These are phyloP conservation scores for Myocastor coypus DNA, from an alignment of 2,113 vertebrate genomes.

Conservation along the genomic window DNA sequence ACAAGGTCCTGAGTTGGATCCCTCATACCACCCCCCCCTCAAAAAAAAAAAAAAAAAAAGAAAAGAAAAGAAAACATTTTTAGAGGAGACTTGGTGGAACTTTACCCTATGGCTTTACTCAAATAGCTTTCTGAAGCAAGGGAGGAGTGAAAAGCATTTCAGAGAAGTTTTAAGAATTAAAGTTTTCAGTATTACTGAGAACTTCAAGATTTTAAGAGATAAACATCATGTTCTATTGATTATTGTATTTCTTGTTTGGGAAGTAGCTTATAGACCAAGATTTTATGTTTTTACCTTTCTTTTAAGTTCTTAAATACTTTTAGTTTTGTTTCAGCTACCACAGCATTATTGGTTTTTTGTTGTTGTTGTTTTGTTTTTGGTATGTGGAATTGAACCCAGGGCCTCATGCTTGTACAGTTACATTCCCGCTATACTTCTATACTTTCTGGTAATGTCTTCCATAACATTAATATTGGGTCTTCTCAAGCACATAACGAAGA, in stretches of 20 bases:
- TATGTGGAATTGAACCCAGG: not conserved
- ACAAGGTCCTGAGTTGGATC: no score
- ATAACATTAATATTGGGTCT: not conserved
- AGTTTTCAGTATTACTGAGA: not conserved
- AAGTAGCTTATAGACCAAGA: not conserved
- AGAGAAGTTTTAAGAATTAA: not conserved
- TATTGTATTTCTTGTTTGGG: not conserved
- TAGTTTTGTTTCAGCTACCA: not conserved
- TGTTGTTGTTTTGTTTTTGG: not conserved
- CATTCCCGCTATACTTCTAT: not conserved
- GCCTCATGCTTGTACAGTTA: not conserved
- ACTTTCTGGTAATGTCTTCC: not conserved
- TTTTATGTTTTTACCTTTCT: not conserved
- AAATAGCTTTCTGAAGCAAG: not conserved
- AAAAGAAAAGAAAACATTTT: not conserved
- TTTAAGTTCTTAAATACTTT: not conserved
- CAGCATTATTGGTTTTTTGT: not conserved
- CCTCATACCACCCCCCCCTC: no score
- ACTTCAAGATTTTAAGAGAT: not conserved
- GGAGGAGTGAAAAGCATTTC: not conserved
- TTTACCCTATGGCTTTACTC: not conserved
- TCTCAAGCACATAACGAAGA: not conserved
- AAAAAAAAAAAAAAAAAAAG: no score
- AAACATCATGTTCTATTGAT: not conserved
- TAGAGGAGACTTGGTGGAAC: not conserved